phyloP scores from a whole-genome alignment of 2,888 invertebrate species.

The Nycteola revayana region DNA sequence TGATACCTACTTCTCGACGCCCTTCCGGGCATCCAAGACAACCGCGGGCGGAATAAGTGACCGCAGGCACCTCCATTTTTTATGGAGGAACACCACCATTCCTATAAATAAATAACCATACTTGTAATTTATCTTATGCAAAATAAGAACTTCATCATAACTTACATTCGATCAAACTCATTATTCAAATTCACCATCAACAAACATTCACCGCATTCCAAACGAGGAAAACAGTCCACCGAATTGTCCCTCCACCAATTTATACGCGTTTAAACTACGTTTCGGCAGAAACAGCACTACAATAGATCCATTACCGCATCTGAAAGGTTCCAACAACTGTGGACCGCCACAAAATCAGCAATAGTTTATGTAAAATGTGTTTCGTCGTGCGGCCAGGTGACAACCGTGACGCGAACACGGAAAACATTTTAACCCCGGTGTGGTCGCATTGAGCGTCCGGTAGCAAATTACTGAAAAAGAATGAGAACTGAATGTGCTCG shows the following conservation, averaged over 20 bases:
- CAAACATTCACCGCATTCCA: too few species aligned
- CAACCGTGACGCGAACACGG: constrained; percentile 56
- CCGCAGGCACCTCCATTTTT: too few species aligned
- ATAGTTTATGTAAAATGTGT: constrained; percentile 34
- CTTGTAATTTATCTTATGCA: too few species aligned
- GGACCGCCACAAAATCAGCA: constrained; percentile 29
- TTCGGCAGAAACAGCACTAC: constrained; percentile 21
- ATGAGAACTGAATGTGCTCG: constrained; percentile 24
- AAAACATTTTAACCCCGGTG: constrained; percentile 72
- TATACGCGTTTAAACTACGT: constrained; percentile 5
- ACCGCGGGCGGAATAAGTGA: too few species aligned
- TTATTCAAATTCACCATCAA: too few species aligned
- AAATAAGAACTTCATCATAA: too few species aligned
- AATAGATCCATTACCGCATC: constrained; percentile 35
- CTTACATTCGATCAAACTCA: too few species aligned
- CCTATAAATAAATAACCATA: too few species aligned
- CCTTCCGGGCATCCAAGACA: too few species aligned
- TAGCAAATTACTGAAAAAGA: constrained; percentile 28
- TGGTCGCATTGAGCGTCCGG: constrained; percentile 42
- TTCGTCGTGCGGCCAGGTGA: constrained; percentile 43
- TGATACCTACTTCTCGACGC: too few species aligned
- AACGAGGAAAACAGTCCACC: too few species aligned
- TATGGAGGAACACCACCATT: too few species aligned
- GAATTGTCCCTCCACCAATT: constrained; percentile 7
- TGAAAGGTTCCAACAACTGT: constrained; percentile 21